Percentiles rank a stretch among this genome's conserved stretches.
Evolutionary conservation across 1,140 invertebrate species (phyloP).

Genomic region (Bombus sylvicola): DNA sequence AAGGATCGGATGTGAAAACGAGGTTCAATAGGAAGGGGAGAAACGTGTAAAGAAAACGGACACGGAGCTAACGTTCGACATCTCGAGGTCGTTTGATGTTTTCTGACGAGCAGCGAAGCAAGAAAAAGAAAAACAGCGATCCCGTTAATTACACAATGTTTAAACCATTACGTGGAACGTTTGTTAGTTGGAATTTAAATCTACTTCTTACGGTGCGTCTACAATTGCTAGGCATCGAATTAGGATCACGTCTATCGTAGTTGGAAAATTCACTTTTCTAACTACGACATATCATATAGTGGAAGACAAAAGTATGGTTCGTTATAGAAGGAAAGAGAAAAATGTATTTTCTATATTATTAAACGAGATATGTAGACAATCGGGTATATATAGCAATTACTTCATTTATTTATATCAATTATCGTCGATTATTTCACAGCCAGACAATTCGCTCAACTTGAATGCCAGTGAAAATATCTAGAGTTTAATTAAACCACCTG

Average conservation of each 20-base stretch:
- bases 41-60: slow-evolving; percentile 7
- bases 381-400: no score
- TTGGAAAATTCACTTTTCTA: background rate
- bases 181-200: background rate
- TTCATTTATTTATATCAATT: no score
- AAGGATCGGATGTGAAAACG: background rate
- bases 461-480: no score
- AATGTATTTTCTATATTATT: no score
- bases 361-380: no score
- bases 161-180: slow-evolving; percentile 11
- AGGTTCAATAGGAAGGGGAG: background rate
- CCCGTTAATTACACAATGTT: slow-evolving; percentile 52
- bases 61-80: background rate
- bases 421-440: no score
- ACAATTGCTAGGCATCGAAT: background rate
- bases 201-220: background rate
- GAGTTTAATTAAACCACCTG: no score
- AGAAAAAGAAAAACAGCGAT: background rate
- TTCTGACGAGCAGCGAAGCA: slow-evolving; percentile 38
- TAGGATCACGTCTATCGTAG: background rate
- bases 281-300: no score
- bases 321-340: no score
- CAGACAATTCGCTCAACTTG: no score
- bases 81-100: slow-evolving; percentile 45
- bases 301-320: no score